phyloP scores from a whole-genome alignment of 2,888 invertebrate species.

The Spisula subtruncata region DNA sequence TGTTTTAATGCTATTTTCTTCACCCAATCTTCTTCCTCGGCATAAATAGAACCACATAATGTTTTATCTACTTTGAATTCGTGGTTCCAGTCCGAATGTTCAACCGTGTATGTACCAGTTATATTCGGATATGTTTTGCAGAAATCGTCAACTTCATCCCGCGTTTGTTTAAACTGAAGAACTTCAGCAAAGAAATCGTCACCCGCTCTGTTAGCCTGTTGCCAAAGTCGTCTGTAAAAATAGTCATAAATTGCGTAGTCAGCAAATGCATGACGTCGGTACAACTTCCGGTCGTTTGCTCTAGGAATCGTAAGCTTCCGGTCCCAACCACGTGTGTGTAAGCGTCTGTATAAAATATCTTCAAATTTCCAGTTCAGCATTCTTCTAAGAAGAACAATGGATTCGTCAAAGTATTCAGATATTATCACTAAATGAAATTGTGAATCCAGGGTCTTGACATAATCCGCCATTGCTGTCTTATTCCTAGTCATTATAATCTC shows the following conservation, averaged over 20 bases:
- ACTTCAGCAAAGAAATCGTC: slow-evolving; percentile 71
- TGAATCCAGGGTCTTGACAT: slow-evolving; percentile 73
- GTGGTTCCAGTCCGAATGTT: slow-evolving; percentile 54
- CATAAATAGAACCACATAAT: slow-evolving; percentile 58
- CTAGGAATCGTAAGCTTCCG: slow-evolving; percentile 62
- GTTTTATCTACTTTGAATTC: slow-evolving; percentile 52
- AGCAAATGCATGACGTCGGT: slow-evolving; percentile 62
- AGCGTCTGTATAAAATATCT: slow-evolving; percentile 75
- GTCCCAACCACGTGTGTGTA: slow-evolving; percentile 71
- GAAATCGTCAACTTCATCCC: slow-evolving; percentile 69
- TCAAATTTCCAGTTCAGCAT: slow-evolving; percentile 74
- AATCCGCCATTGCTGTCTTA: slow-evolving; percentile 60
- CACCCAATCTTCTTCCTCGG: slow-evolving; percentile 70
- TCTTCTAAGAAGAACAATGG: slow-evolving; percentile 76
- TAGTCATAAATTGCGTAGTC: slow-evolving; percentile 74
- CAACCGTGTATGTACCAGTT: slow-evolving; percentile 53
- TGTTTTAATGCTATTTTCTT: slow-evolving; percentile 60
- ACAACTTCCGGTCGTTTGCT: slow-evolving; percentile 63
- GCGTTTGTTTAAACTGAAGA: slow-evolving; percentile 68
- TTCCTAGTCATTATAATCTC: slow-evolving; percentile 62
- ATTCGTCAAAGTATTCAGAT: slow-evolving; percentile 80
- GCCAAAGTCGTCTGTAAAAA: slow-evolving; percentile 70
- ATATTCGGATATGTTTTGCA: slow-evolving; percentile 69
- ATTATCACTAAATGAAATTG: slow-evolving; percentile 78
- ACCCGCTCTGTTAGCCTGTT: slow-evolving; percentile 67